A percentile compares a stretch with the other conserved stretches of the same genome.
phyloP scores from a whole-genome alignment of 2,113 vertebrate genomes.

The Colinus virginianus region DNA sequence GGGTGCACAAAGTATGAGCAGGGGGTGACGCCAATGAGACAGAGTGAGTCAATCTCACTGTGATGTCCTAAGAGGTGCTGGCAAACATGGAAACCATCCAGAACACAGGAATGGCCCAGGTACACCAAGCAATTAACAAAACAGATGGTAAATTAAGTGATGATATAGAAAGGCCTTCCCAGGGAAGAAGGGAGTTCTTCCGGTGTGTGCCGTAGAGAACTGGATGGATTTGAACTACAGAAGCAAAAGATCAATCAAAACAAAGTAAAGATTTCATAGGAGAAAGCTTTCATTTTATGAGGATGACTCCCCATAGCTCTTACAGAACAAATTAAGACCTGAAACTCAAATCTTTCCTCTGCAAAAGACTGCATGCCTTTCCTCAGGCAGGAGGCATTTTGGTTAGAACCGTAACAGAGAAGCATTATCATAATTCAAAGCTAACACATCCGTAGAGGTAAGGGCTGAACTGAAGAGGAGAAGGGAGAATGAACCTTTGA shows the following conservation, averaged over 20 bases:
- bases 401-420: not conserved
- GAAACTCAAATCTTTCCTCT: not conserved
- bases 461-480: not conserved
- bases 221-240: not conserved
- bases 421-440: not conserved
- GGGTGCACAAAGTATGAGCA: not conserved
- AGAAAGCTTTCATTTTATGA: not conserved
- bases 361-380: not conserved
- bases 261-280: not conserved
- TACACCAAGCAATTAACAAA: not conserved
- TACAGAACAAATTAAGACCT: not conserved
- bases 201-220: not conserved
- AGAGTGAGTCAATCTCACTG: not conserved
- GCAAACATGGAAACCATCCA: not conserved
- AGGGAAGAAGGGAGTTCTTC: not conserved
- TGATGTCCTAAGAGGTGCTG: not conserved
- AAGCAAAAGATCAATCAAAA: not conserved
- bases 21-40: not conserved
- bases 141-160: rapidly evolving
- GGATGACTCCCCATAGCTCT: not conserved
- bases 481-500: not conserved
- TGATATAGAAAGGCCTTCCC: too few relatives aligned
- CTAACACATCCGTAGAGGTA: not conserved
- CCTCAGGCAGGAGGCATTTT: not conserved
- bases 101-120: not conserved